A percentile compares a stretch with the other conserved stretches of the same genome.
These are phyloP conservation scores for Pseudoatta argentina DNA, from an alignment of 1,140 invertebrate species.

Conservation along the genomic window DNA sequence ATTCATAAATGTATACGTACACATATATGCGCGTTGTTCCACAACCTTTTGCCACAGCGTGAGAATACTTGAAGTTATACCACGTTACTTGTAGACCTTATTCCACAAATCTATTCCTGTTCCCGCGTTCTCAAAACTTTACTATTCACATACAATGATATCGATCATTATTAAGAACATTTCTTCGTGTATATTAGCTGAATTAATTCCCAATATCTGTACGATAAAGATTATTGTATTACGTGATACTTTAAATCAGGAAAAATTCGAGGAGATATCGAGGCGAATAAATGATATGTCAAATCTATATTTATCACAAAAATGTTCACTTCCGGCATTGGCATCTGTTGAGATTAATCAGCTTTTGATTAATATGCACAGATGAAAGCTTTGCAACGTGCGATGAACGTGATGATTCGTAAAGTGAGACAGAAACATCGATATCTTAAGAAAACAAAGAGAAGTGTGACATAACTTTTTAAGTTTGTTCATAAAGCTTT, in stretches of 20 bases:
- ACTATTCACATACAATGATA: not conserved
- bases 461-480: not conserved
- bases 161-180: not conserved
- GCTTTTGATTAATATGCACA: slow-evolving; percentile 66
- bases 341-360: slow-evolving; percentile 67
- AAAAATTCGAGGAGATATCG: slow-evolving; percentile 23
- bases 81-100: slow-evolving; percentile 33
- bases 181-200: not conserved
- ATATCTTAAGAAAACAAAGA: slow-evolving; percentile 28
- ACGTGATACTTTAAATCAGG: not conserved
- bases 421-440: not conserved
- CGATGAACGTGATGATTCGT: slow-evolving; percentile 60
- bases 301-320: slow-evolving; percentile 62
- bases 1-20: not conserved
- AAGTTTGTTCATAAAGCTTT: not conserved
- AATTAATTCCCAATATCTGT: not conserved
- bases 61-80: slow-evolving; percentile 74
- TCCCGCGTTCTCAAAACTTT: slow-evolving; percentile 53
- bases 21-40: slow-evolving; percentile 70
- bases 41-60: slow-evolving; percentile 80
- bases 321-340: slow-evolving; percentile 48
- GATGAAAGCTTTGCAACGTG: slow-evolving; percentile 55
- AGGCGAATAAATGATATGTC: slow-evolving; percentile 62
- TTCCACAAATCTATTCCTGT: slow-evolving; percentile 19
- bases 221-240: not conserved